These are phyloP conservation scores for Megalurothrips usitatus DNA, from an alignment of 2,888 invertebrate species.

Conservation along the genomic window DNA sequence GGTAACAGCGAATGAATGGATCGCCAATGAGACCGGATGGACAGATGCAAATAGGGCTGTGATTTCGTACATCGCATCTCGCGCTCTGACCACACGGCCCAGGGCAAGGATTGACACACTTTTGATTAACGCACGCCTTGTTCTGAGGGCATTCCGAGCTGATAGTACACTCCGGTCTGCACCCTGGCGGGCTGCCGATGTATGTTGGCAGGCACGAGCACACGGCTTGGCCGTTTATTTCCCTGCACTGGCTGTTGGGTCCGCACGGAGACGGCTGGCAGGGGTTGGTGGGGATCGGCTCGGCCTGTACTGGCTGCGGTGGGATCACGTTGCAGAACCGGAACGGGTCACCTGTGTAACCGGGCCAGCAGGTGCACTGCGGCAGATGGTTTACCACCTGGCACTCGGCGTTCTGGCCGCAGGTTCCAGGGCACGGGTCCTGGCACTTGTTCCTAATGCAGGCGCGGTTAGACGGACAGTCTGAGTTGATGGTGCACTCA, in stretches of 20 bases:
- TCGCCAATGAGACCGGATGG: slow-evolving; percentile 44
- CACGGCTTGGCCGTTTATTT: slow-evolving; percentile 61
- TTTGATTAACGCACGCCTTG: slow-evolving; percentile 50
- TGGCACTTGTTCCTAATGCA: slow-evolving; percentile 50
- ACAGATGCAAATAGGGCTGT: slow-evolving; percentile 50
- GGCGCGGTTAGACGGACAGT: slow-evolving; percentile 47
- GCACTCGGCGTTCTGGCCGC: slow-evolving; percentile 52
- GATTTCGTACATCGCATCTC: slow-evolving; percentile 48
- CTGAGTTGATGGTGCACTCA: slow-evolving; percentile 48
- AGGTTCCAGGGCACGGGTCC: slow-evolving; percentile 52
- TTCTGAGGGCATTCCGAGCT: slow-evolving; percentile 55
- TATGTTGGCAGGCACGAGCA: slow-evolving; percentile 74
- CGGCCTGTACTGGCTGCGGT: slow-evolving; percentile 1
- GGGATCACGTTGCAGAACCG: slow-evolving; percentile 43
- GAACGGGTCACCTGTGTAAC: slow-evolving; percentile 49
- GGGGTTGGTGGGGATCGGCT: slow-evolving; percentile 38
- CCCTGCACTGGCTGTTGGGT: slow-evolving; percentile 50
- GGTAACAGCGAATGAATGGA: slow-evolving; percentile 40
- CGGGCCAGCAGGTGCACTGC: slow-evolving; percentile 49
- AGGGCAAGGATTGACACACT: slow-evolving; percentile 48
- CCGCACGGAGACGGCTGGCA: slow-evolving; percentile 48
- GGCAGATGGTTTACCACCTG: slow-evolving; percentile 52
- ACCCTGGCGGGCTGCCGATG: slow-evolving; percentile 66
- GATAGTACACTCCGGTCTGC: slow-evolving; percentile 49
- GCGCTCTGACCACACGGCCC: slow-evolving; percentile 45